These are phyloP conservation scores for Glareola pratincola DNA, from an alignment of 2,113 vertebrate genomes.

Conservation along the genomic window DNA sequence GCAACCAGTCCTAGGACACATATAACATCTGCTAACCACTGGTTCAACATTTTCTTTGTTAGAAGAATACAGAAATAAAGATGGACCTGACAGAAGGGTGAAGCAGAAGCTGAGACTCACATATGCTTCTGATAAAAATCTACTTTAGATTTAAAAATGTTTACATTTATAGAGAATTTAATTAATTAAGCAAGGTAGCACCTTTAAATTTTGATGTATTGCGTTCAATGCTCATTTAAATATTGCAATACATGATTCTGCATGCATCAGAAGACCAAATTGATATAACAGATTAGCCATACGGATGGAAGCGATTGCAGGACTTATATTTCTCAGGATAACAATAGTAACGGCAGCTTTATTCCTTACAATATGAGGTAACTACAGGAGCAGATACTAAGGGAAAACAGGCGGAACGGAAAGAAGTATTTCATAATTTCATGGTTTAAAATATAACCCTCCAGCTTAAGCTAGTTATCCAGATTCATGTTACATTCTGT, in stretches of 20 bases:
- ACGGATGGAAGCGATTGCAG: not conserved
- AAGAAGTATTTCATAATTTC: not conserved
- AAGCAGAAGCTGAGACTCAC: not conserved
- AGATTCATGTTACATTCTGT: not conserved
- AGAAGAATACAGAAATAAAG: not conserved
- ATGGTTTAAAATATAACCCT: not conserved
- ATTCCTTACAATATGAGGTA: not conserved
- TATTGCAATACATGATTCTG: not conserved
- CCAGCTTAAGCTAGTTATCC: not conserved
- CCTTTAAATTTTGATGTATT: not conserved
- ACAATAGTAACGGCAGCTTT: not conserved
- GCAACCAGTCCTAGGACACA: not conserved
- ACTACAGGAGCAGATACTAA: not conserved
- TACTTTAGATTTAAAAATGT: not conserved
- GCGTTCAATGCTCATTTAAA: not conserved
- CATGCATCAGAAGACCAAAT: not conserved
- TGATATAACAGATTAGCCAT: not conserved
- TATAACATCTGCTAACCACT: not conserved
- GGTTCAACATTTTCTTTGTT: not conserved
- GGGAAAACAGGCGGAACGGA: not conserved
- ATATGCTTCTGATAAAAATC: not conserved
- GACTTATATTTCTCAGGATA: not conserved
- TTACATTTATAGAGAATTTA: not conserved
- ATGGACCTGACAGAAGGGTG: not conserved
- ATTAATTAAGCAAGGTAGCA: not conserved